Evolutionary conservation across 2,797 vertebrate genomes (phyloP).

Genomic region (Microchirus variegatus): DNA sequence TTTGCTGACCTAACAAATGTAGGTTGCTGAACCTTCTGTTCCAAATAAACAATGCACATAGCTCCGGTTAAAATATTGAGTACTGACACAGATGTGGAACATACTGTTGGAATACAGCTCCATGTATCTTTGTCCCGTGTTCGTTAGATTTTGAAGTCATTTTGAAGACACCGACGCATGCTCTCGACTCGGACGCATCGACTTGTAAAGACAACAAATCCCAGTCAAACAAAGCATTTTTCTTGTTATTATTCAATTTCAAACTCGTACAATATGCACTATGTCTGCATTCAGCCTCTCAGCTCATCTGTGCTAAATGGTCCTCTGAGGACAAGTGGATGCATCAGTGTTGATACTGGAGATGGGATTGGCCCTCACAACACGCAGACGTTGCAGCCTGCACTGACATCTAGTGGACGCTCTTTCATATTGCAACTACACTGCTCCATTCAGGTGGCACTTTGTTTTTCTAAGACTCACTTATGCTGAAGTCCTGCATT

Average conservation of each 20-base stretch:
- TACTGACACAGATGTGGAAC: conserved; percentile 20
- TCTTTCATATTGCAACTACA: background rate
- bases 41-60: conserved; percentile 14
- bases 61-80: conserved; percentile 17
- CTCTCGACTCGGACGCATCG: conserved; percentile 33
- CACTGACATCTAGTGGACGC: conserved; percentile 74
- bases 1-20: conserved; percentile 36
- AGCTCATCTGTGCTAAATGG: conserved; percentile 72
- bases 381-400: conserved; percentile 39
- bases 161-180: no score
- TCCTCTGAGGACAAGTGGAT: conserved; percentile 80
- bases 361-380: conserved; percentile 34
- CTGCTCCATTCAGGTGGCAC: no score
- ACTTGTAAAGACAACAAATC: conserved; percentile 45
- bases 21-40: conserved; percentile 21
- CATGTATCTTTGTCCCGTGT: conserved; percentile 25
- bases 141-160: no score
- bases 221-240: conserved; percentile 37
- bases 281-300: conserved; percentile 67
- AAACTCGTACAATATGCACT: conserved; percentile 61
- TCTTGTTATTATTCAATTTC: conserved; percentile 36
- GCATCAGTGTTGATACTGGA: conserved; percentile 65
- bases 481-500: no score
- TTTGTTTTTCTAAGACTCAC: no score
- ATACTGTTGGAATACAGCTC: conserved; percentile 12